These are phyloP conservation scores for Poecilia latipinna DNA, from an alignment of 2,113 vertebrate species.

Conservation along the genomic window DNA sequence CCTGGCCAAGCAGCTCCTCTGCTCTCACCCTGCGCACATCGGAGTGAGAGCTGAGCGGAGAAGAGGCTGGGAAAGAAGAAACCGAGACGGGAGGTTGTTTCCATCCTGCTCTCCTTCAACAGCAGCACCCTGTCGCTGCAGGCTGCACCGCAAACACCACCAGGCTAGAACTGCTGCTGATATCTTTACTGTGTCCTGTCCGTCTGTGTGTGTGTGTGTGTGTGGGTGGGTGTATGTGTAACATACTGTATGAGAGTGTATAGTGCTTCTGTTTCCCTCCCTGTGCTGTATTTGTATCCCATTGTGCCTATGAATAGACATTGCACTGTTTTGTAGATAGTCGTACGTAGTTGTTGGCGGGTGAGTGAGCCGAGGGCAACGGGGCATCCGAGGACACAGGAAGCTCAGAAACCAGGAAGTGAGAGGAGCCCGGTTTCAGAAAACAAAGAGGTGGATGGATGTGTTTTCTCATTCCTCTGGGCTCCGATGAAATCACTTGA, in stretches of 20 bases:
- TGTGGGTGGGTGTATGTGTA: constrained; percentile 38
- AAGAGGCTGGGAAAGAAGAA: constrained; percentile 2
- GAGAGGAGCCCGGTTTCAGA: constrained; percentile 48
- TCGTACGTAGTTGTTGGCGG: constrained; percentile 64
- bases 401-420: constrained; percentile 56
- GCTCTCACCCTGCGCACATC: constrained; percentile 1
- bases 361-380: constrained; percentile 58
- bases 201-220: constrained; percentile 14
- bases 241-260: constrained; percentile 59
- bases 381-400: constrained; percentile 65
- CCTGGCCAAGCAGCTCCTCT: constrained; percentile 11
- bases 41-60: constrained; percentile 10
- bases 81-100: constrained; percentile 42
- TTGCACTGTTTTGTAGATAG: constrained; percentile 80
- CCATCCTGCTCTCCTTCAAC: constrained; percentile 39
- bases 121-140: constrained; percentile 40
- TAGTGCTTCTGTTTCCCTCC: constrained; percentile 53
- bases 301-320: constrained; percentile 82
- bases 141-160: constrained; percentile 49
- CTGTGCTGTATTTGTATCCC: constrained; percentile 73
- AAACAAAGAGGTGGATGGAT: constrained; percentile 36
- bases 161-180: constrained; percentile 66
- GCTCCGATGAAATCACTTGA: constrained; percentile 39
- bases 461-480: neutral
- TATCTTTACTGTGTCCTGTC: constrained; percentile 47